A percentile compares a stretch with the other conserved stretches of the same genome.
Conservation (phyloP, 2,888 invertebrate genomes). For the Cheilosia vernalis region DNA sequence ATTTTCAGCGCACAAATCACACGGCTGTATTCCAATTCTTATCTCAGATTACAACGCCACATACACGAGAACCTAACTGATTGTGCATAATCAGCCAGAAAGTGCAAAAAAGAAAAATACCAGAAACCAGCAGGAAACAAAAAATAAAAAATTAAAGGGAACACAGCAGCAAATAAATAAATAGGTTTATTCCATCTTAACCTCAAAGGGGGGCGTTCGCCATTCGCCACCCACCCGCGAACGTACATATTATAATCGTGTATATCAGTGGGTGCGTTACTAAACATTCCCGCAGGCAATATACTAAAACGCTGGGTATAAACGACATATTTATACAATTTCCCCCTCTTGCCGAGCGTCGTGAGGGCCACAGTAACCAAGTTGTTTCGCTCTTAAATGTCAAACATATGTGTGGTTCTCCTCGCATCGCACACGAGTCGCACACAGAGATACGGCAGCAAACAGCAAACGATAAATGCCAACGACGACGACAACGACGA, state of each 20-base stretch:
- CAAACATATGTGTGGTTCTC: conserved; percentile 60
- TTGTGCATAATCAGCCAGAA: conserved; percentile 68
- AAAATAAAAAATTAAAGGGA: conserved; percentile 45
- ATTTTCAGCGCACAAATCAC: conserved; percentile 6
- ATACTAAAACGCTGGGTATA: conserved; percentile 29
- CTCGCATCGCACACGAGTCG: background rate
- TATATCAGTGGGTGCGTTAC: conserved; percentile 46
- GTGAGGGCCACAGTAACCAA: conserved; percentile 54
- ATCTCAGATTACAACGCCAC: conserved; percentile 40
- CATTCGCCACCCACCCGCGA: conserved; percentile 7
- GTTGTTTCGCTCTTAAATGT: conserved; percentile 61
- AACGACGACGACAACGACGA: conserved; percentile 51
- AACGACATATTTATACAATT: conserved; percentile 50
- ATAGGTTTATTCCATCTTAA: conserved; percentile 74
- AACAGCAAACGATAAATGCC: conserved; percentile 61
- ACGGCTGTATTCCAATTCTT: conserved; percentile 36
- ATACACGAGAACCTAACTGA: conserved; percentile 45
- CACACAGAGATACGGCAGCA: conserved; percentile 23
- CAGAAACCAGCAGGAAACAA: conserved; percentile 7
- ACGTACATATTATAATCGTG: conserved; percentile 6
- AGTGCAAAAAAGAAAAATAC: background rate
- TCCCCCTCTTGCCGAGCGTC: background rate
- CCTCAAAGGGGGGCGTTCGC: conserved; percentile 40
- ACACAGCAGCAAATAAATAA: conserved; percentile 54
- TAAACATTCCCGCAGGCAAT: conserved; percentile 47